A percentile compares a stretch with the other conserved stretches of the same genome.
Conservation (phyloP, 2,113 vertebrate species). For the Vicugna pacos region DNA sequence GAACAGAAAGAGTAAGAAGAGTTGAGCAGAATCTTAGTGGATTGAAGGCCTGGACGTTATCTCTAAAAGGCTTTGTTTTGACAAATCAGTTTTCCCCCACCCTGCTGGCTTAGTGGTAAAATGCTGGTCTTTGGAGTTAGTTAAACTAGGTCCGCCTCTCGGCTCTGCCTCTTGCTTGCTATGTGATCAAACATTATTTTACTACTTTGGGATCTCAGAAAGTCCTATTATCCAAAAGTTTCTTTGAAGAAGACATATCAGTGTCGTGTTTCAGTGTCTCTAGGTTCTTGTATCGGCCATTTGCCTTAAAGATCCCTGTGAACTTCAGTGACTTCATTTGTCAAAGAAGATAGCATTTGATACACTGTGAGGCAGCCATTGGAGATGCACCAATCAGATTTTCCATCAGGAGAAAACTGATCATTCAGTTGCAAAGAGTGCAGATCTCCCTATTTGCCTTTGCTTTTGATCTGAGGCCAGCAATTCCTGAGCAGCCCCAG, state of each 20-base stretch:
- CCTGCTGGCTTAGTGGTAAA: not conserved
- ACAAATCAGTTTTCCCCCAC: not conserved
- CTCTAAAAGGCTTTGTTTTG: conserved; percentile 10
- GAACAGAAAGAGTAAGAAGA: not conserved
- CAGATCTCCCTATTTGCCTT: not conserved
- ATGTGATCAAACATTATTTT: not conserved
- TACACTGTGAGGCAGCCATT: not conserved
- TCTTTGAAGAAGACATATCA: not conserved
- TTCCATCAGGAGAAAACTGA: not conserved
- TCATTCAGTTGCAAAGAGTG: not conserved
- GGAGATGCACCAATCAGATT: not conserved
- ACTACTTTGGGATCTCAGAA: conserved; percentile 19
- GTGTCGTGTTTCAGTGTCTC: not conserved
- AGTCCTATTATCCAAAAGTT: not conserved
- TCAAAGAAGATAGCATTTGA: not conserved
- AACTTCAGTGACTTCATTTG: conserved; percentile 29
- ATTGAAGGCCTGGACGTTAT: not conserved
- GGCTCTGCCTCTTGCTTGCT: not conserved
- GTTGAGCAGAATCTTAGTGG: not conserved
- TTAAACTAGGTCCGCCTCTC: not conserved
- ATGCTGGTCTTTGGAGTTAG: not conserved
- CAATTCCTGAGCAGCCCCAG: not conserved
- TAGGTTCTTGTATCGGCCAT: not conserved
- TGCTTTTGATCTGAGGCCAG: not conserved
- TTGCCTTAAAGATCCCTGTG: not conserved